Percentiles rank a stretch among this genome's conserved stretches.
These are phyloP conservation scores for Nothocercus julius DNA, from an alignment of 2,113 vertebrate species.

Conservation along the genomic window DNA sequence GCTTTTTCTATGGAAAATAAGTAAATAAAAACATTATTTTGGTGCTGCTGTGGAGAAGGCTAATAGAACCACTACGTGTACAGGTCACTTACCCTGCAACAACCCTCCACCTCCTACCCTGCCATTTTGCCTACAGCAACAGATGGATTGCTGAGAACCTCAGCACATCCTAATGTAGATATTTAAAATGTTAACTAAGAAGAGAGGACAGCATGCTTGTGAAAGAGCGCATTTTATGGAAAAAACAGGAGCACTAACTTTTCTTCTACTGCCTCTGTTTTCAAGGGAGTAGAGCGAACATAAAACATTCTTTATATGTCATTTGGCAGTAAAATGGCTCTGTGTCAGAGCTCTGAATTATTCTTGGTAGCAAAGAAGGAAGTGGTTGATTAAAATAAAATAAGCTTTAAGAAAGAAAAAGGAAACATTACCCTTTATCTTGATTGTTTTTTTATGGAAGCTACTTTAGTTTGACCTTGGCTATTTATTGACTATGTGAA, in stretches of 20 bases:
- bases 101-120: not conserved
- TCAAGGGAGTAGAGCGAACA: not conserved
- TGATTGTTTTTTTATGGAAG: not conserved
- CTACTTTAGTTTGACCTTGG: not conserved
- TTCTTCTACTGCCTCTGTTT: not conserved
- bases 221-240: not conserved
- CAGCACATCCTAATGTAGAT: not conserved
- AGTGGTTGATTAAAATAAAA: not conserved
- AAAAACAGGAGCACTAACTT: not conserved
- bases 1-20: not conserved
- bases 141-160: not conserved
- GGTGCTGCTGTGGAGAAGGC: not conserved
- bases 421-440: not conserved
- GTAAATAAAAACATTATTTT: not conserved
- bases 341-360: not conserved
- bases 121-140: not conserved
- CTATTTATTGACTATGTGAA: not conserved
- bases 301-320: not conserved
- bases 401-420: not conserved
- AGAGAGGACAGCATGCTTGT: not conserved
- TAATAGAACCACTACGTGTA: not conserved
- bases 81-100: not conserved
- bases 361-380: constrained; percentile 1
- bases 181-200: not conserved
- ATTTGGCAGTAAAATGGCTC: not conserved